Evolutionary conservation across 2,888 invertebrate genomes (phyloP), one percentile per base, ranked within the genome.

Genomic region (Zhuqinia jingwanae): DNA sequence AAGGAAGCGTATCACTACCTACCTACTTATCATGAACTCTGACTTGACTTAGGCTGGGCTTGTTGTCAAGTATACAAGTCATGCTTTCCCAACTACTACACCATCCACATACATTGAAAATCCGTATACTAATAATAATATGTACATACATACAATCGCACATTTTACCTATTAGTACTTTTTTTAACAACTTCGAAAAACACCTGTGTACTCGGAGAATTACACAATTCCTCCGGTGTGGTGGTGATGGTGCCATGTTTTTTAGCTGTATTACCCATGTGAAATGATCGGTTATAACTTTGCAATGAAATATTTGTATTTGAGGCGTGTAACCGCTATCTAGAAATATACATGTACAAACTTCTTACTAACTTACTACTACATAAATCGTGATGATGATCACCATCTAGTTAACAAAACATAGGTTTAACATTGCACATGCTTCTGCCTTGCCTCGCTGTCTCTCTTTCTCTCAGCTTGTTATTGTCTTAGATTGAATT

Each of bases 141-240:
- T 68, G 45, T 68, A 13, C 47, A 47, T 68, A 20, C 50, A 36
- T 13, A n/a, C 3, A 36, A 36, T 36, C 8, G 36, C 36, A 36
- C 36, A 8, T 36, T 6, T 6, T 36, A 36, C 36, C 5, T 8
- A 47, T 15, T 25, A 17, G 47, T 27, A 70, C n/a, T n/a, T n/a
- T 70, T 50, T 45, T 47, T 6, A 8, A 25, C 47, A 47, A 10
- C 50, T n/a, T 25, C n/a, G 53, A 50, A 70, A 68, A 50, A 70
- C 70, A 70, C 70, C 70, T 70, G 70, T 70, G 47, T 70, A 70
- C 70, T 70, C 27, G 3, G 27, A 27, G 60, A 42, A 27, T 73
- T 73, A 73, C 27, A 60, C 17, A 70, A 81, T 68, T 36, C 53
- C 36, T 6, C 36, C 42, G 45, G 60, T 0, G 60, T 8, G 60